phyloP scores from a whole-genome alignment of 1,140 invertebrate genomes.

The Plodia interpunctella region DNA sequence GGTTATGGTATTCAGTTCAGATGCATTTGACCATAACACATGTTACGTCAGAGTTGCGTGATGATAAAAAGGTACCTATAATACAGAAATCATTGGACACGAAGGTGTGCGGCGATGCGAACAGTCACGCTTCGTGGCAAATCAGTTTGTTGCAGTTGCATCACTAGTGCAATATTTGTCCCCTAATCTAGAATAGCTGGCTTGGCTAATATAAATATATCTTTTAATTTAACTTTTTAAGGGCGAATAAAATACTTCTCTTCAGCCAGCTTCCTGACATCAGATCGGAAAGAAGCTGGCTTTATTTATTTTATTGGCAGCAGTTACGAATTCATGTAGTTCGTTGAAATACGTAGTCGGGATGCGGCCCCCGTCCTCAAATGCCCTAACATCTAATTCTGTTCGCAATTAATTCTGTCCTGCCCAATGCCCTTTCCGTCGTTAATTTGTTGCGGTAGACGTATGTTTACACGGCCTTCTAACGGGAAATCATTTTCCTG shows the following conservation, averaged over 20 bases:
- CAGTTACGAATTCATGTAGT: too few species aligned
- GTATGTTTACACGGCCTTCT: not conserved
- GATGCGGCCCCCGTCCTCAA: conserved; percentile 12
- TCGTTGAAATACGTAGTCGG: not conserved
- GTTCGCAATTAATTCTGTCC: conserved; percentile 20
- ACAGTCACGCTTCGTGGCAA: conserved; percentile 35
- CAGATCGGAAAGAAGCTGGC: too few species aligned
- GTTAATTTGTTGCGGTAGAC: too few species aligned
- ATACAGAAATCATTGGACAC: conserved; percentile 4
- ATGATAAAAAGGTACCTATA: conserved; percentile 22
- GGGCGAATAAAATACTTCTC: too few species aligned
- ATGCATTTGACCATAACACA: conserved; percentile 29
- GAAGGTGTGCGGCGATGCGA: conserved; percentile 14
- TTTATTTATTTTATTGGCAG: too few species aligned
- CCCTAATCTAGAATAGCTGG: not conserved
- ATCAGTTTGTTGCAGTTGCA: conserved; percentile 36
- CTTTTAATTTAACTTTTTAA: too few species aligned
- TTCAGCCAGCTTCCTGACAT: too few species aligned
- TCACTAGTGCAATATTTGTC: conserved; percentile 35
- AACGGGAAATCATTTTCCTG: not conserved
- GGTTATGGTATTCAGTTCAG: not conserved
- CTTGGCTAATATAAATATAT: too few species aligned
- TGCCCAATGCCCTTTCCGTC: too few species aligned
- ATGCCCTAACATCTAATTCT: conserved; percentile 21
- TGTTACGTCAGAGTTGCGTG: conserved; percentile 28